phyloP scores from a whole-genome alignment of 2,113 vertebrate species.

The Oncorhynchus keta region DNA sequence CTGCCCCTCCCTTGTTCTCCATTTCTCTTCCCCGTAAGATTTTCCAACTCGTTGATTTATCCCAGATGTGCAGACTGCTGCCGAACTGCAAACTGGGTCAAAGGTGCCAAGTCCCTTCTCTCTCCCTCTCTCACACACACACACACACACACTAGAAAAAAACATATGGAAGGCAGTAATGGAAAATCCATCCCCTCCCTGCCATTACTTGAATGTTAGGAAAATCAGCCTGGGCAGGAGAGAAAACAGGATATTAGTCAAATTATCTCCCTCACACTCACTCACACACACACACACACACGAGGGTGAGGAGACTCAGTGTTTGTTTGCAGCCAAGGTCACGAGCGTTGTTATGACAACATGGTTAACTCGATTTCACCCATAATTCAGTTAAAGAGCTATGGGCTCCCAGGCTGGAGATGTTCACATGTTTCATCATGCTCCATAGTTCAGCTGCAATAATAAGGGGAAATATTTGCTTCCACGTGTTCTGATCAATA shows the following conservation, averaged over 20 bases:
- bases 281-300: slow-evolving; percentile 1
- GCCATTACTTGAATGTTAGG: slow-evolving; percentile 37
- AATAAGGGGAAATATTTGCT: too few relatives aligned
- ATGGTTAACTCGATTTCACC: slow-evolving; percentile 54
- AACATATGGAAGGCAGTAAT: slow-evolving; percentile 42
- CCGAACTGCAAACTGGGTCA: slow-evolving; percentile 63
- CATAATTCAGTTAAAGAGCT: slow-evolving; percentile 54
- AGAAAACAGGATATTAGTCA: slow-evolving; percentile 42
- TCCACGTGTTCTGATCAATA: neutral
- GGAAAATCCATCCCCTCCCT: slow-evolving; percentile 55
- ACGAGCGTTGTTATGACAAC: slow-evolving; percentile 53
- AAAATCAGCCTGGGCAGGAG: slow-evolving; percentile 23
- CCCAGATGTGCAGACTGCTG: slow-evolving; percentile 64
- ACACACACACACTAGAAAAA: slow-evolving; percentile 48
- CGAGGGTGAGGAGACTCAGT: neutral
- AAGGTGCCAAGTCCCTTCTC: slow-evolving; percentile 42
- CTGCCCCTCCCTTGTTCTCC: neutral
- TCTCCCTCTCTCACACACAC: slow-evolving; percentile 3
- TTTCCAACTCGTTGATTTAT: slow-evolving; percentile 63
- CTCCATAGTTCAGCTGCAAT: too few relatives aligned
- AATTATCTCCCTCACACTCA: slow-evolving; percentile 7
- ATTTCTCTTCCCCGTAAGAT: slow-evolving; percentile 50
- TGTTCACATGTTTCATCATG: neutral
- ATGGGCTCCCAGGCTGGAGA: neutral
- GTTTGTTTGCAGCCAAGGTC: slow-evolving; percentile 35